phyloP scores from a whole-genome alignment of 2,888 invertebrate genomes.

The Ommatoiulus sabulosus region DNA sequence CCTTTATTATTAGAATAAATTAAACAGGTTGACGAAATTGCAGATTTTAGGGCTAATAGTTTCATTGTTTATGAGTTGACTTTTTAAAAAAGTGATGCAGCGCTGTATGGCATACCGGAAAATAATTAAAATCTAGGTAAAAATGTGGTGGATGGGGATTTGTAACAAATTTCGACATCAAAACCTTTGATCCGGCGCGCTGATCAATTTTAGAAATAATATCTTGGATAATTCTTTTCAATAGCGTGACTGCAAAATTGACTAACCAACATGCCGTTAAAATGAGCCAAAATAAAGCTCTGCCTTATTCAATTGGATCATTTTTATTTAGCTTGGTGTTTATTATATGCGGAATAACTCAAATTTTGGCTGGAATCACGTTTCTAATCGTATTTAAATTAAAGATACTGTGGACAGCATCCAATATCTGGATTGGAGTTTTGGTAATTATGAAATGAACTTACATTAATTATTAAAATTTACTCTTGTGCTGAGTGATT shows the following conservation, averaged over 20 bases:
- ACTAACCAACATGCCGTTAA: background rate
- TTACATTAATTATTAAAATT: too few species aligned
- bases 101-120: too few species aligned
- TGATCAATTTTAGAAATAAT: background rate
- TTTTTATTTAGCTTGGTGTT: slow-evolving; percentile 31
- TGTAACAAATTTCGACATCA: too few species aligned
- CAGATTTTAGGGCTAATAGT: too few species aligned
- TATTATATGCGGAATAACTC: slow-evolving; percentile 68
- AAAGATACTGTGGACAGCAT: slow-evolving; percentile 67
- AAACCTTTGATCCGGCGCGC: background rate
- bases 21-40: too few species aligned
- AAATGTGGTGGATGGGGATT: too few species aligned
- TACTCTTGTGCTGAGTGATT: too few species aligned
- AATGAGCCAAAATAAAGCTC: background rate
- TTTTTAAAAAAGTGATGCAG: too few species aligned
- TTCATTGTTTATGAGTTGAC: too few species aligned
- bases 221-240: background rate
- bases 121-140: too few species aligned
- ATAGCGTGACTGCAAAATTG: background rate
- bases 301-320: background rate
- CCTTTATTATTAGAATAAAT: too few species aligned
- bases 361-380: slow-evolving; percentile 71
- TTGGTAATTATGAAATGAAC: slow-evolving; percentile 68
- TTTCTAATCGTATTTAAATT: slow-evolving; percentile 68
- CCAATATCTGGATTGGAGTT: slow-evolving; percentile 71